Conservation (phyloP, 2,797 vertebrate genomes). For the Ceyx erithaca region DNA sequence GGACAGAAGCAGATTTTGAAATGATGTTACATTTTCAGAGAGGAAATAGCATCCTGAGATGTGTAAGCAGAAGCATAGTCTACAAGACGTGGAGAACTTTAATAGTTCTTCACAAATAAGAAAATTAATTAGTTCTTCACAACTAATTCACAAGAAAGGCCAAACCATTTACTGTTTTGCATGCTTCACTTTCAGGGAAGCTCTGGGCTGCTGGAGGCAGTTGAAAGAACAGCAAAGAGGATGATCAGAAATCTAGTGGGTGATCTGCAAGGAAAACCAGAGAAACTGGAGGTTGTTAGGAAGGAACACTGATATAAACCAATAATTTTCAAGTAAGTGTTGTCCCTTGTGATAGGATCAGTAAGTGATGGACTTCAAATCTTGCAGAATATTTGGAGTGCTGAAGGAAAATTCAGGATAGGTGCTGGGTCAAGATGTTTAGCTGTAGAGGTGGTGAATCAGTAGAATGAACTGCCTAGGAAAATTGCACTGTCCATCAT, state of each 20-base stretch:
- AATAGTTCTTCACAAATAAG: background rate
- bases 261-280: background rate
- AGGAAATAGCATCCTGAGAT: background rate
- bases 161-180: background rate
- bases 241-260: background rate
- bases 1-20: background rate
- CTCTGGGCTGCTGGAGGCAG: background rate
- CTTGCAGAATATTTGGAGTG: background rate
- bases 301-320: background rate
- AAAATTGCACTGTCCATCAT: background rate
- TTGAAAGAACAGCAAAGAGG: background rate
- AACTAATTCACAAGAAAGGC: background rate
- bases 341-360: background rate
- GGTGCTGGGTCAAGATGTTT: background rate
- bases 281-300: background rate
- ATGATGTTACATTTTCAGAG: background rate
- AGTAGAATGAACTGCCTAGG: background rate
- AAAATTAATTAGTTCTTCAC: background rate
- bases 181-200: background rate
- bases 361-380: background rate
- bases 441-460: background rate
- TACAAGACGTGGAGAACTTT: background rate
- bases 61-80: background rate
- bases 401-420: background rate
- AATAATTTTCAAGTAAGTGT: background rate